phyloP scores from a whole-genome alignment of 1,140 invertebrate species.

The Linepithema humile region DNA sequence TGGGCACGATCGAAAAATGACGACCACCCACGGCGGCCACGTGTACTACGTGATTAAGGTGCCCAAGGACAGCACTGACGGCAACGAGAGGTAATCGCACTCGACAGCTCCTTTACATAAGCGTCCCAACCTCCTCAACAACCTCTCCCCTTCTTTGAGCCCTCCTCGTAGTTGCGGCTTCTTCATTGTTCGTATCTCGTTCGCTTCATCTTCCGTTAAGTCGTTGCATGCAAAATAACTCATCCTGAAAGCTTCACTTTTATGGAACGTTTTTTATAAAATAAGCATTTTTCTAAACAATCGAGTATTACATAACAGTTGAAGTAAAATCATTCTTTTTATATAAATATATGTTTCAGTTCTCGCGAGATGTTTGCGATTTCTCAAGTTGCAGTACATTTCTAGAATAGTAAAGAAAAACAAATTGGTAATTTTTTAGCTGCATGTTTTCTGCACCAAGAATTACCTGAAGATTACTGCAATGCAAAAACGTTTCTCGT shows the following conservation, averaged over 20 bases:
- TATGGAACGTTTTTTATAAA: background rate
- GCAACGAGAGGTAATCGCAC: constrained; percentile 81
- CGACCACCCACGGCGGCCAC: constrained; percentile 86
- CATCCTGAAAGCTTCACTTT: background rate
- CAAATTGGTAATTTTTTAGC: background rate
- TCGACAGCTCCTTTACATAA: constrained; percentile 41
- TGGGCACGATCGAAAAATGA: constrained; percentile 81
- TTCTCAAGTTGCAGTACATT: background rate
- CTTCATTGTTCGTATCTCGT: background rate
- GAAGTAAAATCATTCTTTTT: background rate
- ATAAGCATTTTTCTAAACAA: background rate
- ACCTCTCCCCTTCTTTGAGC: background rate
- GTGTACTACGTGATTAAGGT: constrained; percentile 88
- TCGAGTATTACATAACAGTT: background rate
- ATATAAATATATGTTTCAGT: background rate
- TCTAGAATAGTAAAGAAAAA: background rate
- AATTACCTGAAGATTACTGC: background rate
- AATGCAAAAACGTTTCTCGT: background rate
- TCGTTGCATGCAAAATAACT: background rate
- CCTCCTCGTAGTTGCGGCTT: background rate
- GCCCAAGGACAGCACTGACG: constrained; percentile 83
- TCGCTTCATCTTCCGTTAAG: background rate
- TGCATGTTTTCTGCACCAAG: background rate
- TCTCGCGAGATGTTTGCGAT: background rate
- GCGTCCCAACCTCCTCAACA: background rate